Evolutionary conservation across 1,140 invertebrate species (phyloP), one percentile per base, ranked within the genome.

Genomic region (Microplitis demolitor): DNA sequence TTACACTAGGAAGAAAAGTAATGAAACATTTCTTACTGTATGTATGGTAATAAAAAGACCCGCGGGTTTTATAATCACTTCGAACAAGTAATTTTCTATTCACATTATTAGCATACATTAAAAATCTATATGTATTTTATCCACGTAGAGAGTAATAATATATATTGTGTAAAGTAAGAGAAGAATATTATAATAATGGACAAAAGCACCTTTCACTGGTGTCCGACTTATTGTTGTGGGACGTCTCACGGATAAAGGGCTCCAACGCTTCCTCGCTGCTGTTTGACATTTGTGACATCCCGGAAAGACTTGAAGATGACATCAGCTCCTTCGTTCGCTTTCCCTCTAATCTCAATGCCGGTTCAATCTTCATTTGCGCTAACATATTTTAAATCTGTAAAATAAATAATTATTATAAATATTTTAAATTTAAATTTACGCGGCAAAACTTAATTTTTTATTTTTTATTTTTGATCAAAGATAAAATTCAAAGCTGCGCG

Each of bases 241-340:
- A 45, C 8, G 81, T 78, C 72, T 81, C 82, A 69, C 86, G 80
- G 56, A 86, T 78, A 73, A 85, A 81, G n/a, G 84, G 82, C 74
- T 86, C 84, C 34, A 87, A 76, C 16, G 82, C 76, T 74, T 87
- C 85, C 64, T 87, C 86, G 74, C 84, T 87, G 72, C 85, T 86
- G 74, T 86, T 86, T 6, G 85, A 86, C 67, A 87, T 77, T 72
- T 87, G 85, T 13, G 85, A 87, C 84, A 87, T 86, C 60, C 85
- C 84, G 33, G 84, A 86, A 67, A 87, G 80, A 76, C 86, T 87
- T 63, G 83, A 86, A 72, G 86, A 87, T 72, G 83, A 84, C 82
- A 85, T 87, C 72, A 86, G 72, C 62, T 87, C 83, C 66, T 87
- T 87, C 62, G 84, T 72, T 58, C 84, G 78, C 69, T 86, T 87